Evolutionary conservation across 2,888 invertebrate species (phyloP).

Genomic region (Drosophila infuscata): DNA sequence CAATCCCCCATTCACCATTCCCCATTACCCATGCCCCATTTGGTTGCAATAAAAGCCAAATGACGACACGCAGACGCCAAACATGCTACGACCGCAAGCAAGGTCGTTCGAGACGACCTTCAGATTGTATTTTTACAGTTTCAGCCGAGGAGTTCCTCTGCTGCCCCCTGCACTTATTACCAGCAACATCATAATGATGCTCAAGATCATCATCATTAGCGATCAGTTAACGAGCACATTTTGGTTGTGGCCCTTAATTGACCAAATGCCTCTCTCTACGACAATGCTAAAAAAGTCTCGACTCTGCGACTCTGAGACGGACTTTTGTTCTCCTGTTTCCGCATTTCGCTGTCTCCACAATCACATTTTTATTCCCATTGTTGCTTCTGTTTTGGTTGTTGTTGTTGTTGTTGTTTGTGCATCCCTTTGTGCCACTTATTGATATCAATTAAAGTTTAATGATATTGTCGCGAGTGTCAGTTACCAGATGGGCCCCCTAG

Average conservation of each 20-base stretch:
- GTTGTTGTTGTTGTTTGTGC: conserved; percentile 26
- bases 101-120: conserved; percentile 83
- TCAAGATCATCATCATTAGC: conserved; percentile 29
- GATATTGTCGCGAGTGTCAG: conserved; percentile 60
- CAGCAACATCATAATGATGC: conserved; percentile 10
- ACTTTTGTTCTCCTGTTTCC: conserved; percentile 53
- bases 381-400: conserved; percentile 15
- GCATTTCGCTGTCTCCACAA: conserved; percentile 62
- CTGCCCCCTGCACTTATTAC: conserved; percentile 37
- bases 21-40: not conserved
- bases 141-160: conserved; percentile 21
- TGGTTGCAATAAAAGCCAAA: conserved; percentile 74
- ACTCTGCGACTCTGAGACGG: not conserved
- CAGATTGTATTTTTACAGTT: conserved; percentile 56
- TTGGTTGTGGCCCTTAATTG: conserved; percentile 62
- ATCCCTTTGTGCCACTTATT: conserved; percentile 74
- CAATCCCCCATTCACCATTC: not conserved
- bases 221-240: conserved; percentile 62
- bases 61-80: conserved; percentile 77
- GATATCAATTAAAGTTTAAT: conserved; percentile 78
- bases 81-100: conserved; percentile 76
- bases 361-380: conserved; percentile 23
- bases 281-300: conserved; percentile 39
- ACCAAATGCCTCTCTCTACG: conserved; percentile 61
- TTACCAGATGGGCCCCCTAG: conserved; percentile 41